A percentile compares a stretch with the other conserved stretches of the same genome.
Evolutionary conservation across 2,113 vertebrate species (phyloP).

Genomic region (Muscicapa adusta): DNA sequence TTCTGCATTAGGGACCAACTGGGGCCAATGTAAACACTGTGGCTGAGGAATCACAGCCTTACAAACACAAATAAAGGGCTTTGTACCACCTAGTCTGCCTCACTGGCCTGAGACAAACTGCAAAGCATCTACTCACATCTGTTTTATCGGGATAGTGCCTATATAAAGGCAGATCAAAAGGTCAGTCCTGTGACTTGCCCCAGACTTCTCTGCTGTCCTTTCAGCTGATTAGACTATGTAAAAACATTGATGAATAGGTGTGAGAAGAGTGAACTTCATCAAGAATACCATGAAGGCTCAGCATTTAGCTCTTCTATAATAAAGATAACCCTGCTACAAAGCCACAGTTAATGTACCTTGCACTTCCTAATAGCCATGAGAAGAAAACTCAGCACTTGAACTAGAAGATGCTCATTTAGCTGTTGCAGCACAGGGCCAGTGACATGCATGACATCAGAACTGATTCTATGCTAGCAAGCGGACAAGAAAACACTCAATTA

Average conservation of each 20-base stretch:
- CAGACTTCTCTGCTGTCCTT: not conserved
- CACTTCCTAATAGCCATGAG: not conserved
- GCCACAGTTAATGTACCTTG: not conserved
- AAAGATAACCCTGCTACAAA: not conserved
- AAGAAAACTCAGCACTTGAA: not conserved
- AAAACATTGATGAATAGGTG: not conserved
- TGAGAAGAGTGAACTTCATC: not conserved
- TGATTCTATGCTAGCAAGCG: not conserved
- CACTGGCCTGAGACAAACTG: not conserved
- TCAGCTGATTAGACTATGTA: not conserved
- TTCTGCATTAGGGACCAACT: not conserved
- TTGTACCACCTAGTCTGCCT: not conserved
- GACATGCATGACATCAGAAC: not conserved
- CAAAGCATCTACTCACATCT: not conserved
- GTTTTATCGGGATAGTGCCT: not conserved
- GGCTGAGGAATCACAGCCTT: not conserved
- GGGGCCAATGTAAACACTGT: not conserved
- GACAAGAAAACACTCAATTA: not conserved
- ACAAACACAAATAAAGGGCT: not conserved
- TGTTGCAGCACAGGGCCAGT: not conserved
- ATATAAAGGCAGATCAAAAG: not conserved
- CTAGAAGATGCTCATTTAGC: not conserved
- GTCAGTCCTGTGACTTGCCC: not conserved
- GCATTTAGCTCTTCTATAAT: not conserved
- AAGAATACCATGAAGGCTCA: not conserved